A percentile compares a stretch with the other conserved stretches of the same genome.
These are phyloP conservation scores for Neogobius melanostomus DNA, from an alignment of 2,113 vertebrate genomes.

Conservation along the genomic window DNA sequence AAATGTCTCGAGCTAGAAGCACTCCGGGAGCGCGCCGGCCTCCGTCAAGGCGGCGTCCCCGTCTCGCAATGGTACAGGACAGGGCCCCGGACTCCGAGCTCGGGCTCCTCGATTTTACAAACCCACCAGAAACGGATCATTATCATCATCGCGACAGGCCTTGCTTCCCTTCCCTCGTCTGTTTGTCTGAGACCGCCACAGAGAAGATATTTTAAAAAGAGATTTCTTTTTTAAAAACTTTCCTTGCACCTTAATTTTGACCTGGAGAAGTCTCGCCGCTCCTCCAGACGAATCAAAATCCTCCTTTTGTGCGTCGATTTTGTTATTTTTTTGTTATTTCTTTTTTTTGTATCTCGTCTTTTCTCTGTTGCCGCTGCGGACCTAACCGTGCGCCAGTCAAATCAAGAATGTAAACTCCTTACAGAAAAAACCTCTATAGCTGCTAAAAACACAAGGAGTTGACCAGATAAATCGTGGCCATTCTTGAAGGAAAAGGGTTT, in stretches of 20 bases:
- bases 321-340: not conserved
- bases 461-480: not conserved
- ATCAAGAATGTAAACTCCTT: slow-evolving; percentile 9
- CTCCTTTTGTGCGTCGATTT: not conserved
- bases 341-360: not conserved
- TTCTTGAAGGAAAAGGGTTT: not conserved
- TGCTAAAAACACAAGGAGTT: slow-evolving; percentile 7
- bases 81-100: too few relatives aligned
- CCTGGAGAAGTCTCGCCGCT: slow-evolving; percentile 46
- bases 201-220: slow-evolving; percentile 45
- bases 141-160: not conserved
- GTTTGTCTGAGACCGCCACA: slow-evolving; percentile 62
- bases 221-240: slow-evolving; percentile 30
- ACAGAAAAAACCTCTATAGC: not conserved
- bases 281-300: slow-evolving; percentile 28
- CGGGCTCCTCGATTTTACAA: too few relatives aligned
- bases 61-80: too few relatives aligned
- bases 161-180: slow-evolving; percentile 21
- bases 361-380: not conserved
- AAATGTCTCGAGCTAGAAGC: not conserved
- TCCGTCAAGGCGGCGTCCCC: too few relatives aligned
- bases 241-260: slow-evolving; percentile 74
- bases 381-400: not conserved
- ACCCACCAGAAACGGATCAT: too few relatives aligned
- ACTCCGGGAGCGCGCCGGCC: not conserved